Conservation (phyloP, 1,140 invertebrate species). For the Brachionus angularis region DNA sequence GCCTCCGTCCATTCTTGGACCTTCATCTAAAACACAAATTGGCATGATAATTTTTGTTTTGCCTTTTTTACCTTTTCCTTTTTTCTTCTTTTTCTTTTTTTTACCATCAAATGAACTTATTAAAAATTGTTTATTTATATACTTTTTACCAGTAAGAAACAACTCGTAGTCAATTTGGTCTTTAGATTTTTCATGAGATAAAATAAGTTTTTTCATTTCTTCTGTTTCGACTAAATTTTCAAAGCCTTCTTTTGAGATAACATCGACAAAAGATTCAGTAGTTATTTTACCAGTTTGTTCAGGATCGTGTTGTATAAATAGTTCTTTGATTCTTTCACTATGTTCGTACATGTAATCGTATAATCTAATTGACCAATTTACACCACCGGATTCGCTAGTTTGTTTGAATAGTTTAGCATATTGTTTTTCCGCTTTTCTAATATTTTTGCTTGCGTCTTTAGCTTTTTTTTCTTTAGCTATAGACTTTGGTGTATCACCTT, state of each 20-base stretch:
- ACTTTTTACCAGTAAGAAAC: conserved; percentile 58
- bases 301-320: conserved; percentile 51
- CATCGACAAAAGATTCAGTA: conserved; percentile 22
- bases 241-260: conserved; percentile 49
- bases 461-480: conserved; percentile 56
- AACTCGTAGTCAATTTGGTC: conserved; percentile 56
- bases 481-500: conserved; percentile 51
- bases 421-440: conserved; percentile 55
- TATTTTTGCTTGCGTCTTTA: conserved; percentile 56
- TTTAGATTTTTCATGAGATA: conserved; percentile 50
- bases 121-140: conserved; percentile 56
- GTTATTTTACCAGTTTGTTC: conserved; percentile 50
- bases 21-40: conserved; percentile 54
- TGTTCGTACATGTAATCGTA: conserved; percentile 56
- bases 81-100: conserved; percentile 56
- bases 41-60: conserved; percentile 57
- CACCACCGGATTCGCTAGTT: conserved; percentile 51
- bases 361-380: conserved; percentile 51
- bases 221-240: conserved; percentile 50
- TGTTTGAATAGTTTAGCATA: conserved; percentile 54
- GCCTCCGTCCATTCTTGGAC: conserved; percentile 51
- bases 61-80: conserved; percentile 49
- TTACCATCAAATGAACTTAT: conserved; percentile 56
- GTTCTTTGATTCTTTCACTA: conserved; percentile 49
- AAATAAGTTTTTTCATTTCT: conserved; percentile 50